Evolutionary conservation across 2,888 invertebrate genomes (phyloP), one percentile per base, ranked within the genome.

Genomic region (Drosophila kokeensis): DNA sequence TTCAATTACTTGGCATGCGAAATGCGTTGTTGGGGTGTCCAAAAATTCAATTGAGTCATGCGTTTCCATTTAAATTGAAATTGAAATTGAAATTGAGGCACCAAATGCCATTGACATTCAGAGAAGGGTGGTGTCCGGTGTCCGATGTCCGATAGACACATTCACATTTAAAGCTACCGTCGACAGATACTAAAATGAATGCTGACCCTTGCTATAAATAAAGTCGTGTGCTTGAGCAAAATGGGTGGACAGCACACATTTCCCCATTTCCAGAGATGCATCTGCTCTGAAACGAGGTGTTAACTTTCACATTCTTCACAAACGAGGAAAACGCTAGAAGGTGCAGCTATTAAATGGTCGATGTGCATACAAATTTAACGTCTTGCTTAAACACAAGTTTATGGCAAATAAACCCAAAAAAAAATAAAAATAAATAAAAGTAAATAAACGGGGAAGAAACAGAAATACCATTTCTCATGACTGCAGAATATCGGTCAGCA

Each of bases 41-140:
- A 18, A 71, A 86, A 87, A 87, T 83, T 76, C 82, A 81, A 83
- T 87, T 90, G 83, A 87, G 65, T 78, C 79, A 82, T 74, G 73
- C 73, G 66, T 63, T 76, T 60, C 63, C 83, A 83, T 76, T 81
- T 76, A 73, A 79, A 77, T 87, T 74, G 74, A 71, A 87, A 77
- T 71, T 74, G 74, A 71, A 87, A 77, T 71, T 75, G 77, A 73
- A 77, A 77, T 78, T 61, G 40, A 58, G 49, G 50, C 60, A 54
- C 32, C 40, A 50, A 69, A 55, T 66, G 65, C 42, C 65, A 70
- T 49, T 73, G 72, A 65, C 67, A 64, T 63, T 48, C 32, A 42
- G 29, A 38, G 63, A 27, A 58, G 49, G 57, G 62, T 60, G 58
- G 11, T 30, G 2, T 38, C 67, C 71, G 34, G 48, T 29, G 36